Percentiles rank a stretch among this genome's conserved stretches.
Evolutionary conservation across 1,140 invertebrate genomes (phyloP).

Genomic region (Trichomalopsis sarcophagae): DNA sequence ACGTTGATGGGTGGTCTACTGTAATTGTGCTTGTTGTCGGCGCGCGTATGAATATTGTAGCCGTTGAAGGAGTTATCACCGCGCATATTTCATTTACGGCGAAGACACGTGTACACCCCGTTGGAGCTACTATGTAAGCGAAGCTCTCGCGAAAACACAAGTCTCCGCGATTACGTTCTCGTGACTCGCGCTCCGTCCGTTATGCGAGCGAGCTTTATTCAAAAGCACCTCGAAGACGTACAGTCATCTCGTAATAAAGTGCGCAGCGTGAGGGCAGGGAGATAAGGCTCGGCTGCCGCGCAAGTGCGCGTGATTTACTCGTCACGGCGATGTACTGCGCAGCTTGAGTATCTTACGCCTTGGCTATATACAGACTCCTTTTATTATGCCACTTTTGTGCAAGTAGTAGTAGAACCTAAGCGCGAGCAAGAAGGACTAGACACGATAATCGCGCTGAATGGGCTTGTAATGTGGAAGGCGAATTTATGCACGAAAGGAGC

Average conservation of each 20-base stretch:
- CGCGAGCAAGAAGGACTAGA: neutral
- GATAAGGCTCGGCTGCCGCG: neutral
- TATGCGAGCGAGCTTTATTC: neutral
- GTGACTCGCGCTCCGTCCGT: neutral
- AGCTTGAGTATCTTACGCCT: neutral
- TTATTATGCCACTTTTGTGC: neutral
- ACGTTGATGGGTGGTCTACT: no score
- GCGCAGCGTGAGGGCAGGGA: neutral
- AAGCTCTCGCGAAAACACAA: neutral
- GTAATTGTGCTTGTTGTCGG: no score
- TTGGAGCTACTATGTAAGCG: no score
- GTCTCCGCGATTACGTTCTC: neutral
- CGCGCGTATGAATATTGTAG: no score
- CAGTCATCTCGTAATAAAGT: conserved; percentile 12
- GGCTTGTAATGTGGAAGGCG: neutral
- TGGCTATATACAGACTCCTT: neutral
- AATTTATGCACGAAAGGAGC: neutral
- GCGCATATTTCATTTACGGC: no score
- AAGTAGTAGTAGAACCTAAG: neutral
- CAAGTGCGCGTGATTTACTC: neutral
- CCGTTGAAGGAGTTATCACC: no score
- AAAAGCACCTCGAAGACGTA: neutral
- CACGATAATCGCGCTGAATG: neutral
- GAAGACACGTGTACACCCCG: no score
- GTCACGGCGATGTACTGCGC: neutral